Percentiles rank a stretch among this genome's conserved stretches.
Evolutionary conservation across 2,797 vertebrate genomes (phyloP).

Genomic region (Hybognathus amarus): DNA sequence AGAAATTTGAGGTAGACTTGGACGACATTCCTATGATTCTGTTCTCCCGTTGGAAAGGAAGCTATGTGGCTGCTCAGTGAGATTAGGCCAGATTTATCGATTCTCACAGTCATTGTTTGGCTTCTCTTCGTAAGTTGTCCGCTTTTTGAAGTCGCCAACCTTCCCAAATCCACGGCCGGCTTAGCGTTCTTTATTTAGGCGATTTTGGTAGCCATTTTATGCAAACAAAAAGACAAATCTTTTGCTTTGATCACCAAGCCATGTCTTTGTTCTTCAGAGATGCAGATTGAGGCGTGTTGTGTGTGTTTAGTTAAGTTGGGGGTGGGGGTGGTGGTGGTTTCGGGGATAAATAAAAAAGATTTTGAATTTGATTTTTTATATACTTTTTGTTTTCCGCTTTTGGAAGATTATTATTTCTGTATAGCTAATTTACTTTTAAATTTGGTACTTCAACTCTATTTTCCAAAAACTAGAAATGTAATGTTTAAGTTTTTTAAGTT

Average conservation of each 20-base stretch:
- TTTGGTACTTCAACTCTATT: background rate
- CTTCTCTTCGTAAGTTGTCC: slow-evolving; percentile 63
- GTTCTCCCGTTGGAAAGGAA: slow-evolving; percentile 57
- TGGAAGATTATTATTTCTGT: no score
- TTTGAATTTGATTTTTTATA: background rate
- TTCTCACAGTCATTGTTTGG: slow-evolving; percentile 59
- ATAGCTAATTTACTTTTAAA: background rate
- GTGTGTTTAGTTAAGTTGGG: slow-evolving; percentile 34
- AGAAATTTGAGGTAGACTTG: slow-evolving; percentile 54
- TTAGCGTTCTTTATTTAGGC: slow-evolving; percentile 59
- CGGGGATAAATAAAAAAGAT: no score
- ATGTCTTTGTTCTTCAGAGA: slow-evolving; percentile 66
- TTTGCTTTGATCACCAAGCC: slow-evolving; percentile 71
- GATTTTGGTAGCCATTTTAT: slow-evolving; percentile 66
- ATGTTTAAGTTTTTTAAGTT: background rate
- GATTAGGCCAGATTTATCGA: slow-evolving; percentile 71
- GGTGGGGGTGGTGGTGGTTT: background rate
- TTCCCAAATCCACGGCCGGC: slow-evolving; percentile 50
- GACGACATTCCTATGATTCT: slow-evolving; percentile 48
- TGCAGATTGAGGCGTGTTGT: slow-evolving; percentile 17
- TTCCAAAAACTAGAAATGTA: background rate
- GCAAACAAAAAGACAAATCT: slow-evolving; percentile 76
- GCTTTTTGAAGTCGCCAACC: slow-evolving; percentile 32
- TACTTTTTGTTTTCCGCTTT: background rate
- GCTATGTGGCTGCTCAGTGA: slow-evolving; percentile 66